These are phyloP conservation scores for Vespertilio murinus DNA, from an alignment of 2,797 vertebrate genomes.

Conservation along the genomic window DNA sequence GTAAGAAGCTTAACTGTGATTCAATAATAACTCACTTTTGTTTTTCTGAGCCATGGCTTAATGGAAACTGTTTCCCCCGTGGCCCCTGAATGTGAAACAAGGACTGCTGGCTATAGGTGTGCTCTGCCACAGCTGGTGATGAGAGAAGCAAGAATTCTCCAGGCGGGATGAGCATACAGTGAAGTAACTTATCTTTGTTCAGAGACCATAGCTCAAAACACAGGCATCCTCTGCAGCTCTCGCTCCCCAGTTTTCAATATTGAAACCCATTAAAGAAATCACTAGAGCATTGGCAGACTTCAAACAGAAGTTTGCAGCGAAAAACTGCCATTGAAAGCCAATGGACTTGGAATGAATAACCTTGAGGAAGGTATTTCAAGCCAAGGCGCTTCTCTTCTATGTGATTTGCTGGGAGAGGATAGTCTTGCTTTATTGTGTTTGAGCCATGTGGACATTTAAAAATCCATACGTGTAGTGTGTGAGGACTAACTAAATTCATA, in stretches of 20 bases:
- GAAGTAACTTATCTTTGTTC: conserved; percentile 16
- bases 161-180: not conserved
- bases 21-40: not conserved
- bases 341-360: conserved; percentile 37
- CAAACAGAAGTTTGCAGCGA: not conserved
- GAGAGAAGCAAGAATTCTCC: conserved; percentile 9
- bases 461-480: not conserved
- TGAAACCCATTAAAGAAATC: conserved; percentile 32
- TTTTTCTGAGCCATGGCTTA: not conserved
- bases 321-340: conserved; percentile 13
- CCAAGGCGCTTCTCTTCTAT: not conserved
- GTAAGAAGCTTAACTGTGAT: not conserved
- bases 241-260: not conserved
- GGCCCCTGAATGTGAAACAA: not conserved
- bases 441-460: conserved; percentile 36
- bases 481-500: conserved; percentile 42
- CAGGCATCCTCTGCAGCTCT: not conserved
- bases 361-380: conserved; percentile 48
- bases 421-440: conserved; percentile 19
- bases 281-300: conserved; percentile 32
- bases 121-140: not conserved
- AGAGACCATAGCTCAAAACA: not conserved
- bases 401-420: not conserved
- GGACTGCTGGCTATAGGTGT: not conserved
- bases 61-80: not conserved